Base-by-base conservation (phyloP, 2,113 vertebrate species). In the Propithecus coquereli region DNA sequence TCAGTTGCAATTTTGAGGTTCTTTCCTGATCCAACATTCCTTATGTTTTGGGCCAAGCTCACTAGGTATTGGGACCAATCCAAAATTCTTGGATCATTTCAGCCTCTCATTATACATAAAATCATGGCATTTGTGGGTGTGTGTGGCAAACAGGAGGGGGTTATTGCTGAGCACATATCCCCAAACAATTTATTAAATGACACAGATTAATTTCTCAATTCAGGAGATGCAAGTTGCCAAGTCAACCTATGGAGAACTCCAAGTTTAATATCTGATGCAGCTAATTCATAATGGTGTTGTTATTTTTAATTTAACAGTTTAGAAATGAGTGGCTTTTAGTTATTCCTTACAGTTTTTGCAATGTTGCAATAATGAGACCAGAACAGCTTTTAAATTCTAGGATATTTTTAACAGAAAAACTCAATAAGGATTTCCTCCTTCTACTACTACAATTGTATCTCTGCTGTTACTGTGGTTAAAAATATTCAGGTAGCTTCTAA, bases 31-130 rank as follows among this genome's bases (percentile, higher is more conserved):
- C 40, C 83, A 73, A 40, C 13, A 2, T 45, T 81, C 25, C 52
- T 93, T 88, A 13, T 85, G 70, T 71, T 82, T 86, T 6, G 32
- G 47, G 63, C 81, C 65, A 89, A 85, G 18, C 5, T 94, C 63
- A 94, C 18, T 87, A 65, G 32, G 71, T n/a, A 3, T 30, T 73
- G 57, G 37, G 47, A 54, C 25, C 30, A 65, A 71, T 66, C 57
- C 81, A 90, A 90, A 90, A 84, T 90, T 88, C 73, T 91, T 91
- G 54, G 61, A 73, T 96, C 54, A 37, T 92, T 79, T 88, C 81
- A 94, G 22, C 11, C 22, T 77, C 34, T 96, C 59, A 74, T 81
- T 88, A 54, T 40, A 76, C 30, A 63, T 57, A 84, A 94, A 71
- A 71, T 81, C 22, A 91, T 47, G 82, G 6, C 13, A 77, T 76